Percentiles rank a stretch among this genome's conserved stretches.
These are phyloP conservation scores for Aleiodes sp. DNA, from an alignment of 1,140 invertebrate species.

Conservation along the genomic window DNA sequence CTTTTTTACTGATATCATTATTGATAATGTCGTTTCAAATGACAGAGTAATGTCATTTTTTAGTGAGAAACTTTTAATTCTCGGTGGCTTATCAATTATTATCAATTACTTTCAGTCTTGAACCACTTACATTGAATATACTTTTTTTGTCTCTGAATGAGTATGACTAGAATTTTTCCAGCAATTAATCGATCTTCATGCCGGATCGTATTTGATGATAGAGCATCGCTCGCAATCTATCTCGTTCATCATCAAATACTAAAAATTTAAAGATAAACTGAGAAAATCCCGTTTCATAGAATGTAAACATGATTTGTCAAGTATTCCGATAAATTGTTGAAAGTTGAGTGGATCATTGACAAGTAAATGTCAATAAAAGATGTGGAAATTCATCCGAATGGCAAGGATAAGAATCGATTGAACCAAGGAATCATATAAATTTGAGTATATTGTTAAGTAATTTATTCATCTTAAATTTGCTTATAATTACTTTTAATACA, in stretches of 20 bases:
- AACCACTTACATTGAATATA: not conserved
- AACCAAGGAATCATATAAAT: too few relatives aligned
- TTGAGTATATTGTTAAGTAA: too few relatives aligned
- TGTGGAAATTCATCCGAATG: too few relatives aligned
- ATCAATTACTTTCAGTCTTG: not conserved
- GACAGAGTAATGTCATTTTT: not conserved
- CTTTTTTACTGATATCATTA: not conserved
- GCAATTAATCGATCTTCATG: not conserved
- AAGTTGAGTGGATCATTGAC: conserved; percentile 1
- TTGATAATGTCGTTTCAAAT: not conserved
- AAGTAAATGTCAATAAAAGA: too few relatives aligned
- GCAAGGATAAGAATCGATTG: too few relatives aligned
- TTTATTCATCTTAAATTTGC: too few relatives aligned
- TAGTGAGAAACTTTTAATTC: not conserved
- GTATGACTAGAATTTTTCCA: not conserved
- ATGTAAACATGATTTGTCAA: not conserved
- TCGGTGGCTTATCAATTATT: not conserved
- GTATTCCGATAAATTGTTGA: conserved; percentile 10
- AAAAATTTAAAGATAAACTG: not conserved
- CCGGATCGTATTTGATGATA: not conserved
- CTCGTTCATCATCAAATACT: not conserved
- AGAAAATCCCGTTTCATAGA: not conserved
- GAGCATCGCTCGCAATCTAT: not conserved
- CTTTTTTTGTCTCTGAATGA: not conserved
- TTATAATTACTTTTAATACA: too few relatives aligned